Percentiles rank a stretch among this genome's conserved stretches.
phyloP scores from a whole-genome alignment of 2,797 vertebrate species.

The Manis crassicaudata region DNA sequence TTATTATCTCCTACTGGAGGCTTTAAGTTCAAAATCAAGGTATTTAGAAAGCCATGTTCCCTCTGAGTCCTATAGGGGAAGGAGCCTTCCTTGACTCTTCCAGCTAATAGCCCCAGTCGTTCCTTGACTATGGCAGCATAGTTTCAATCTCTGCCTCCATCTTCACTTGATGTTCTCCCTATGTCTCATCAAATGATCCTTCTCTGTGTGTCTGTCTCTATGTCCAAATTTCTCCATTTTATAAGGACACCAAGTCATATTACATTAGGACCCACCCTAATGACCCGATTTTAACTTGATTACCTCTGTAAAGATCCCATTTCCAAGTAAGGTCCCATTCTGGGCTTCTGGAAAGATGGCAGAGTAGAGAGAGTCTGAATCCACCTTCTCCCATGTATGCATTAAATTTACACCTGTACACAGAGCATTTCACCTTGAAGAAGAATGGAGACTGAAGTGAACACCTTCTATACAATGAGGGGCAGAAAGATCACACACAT shows the following conservation, averaged over 20 bases:
- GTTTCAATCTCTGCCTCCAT: neutral
- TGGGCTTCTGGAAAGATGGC: neutral
- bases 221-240: conserved; percentile 2
- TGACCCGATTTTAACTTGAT: neutral
- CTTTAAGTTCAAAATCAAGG: neutral
- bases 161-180: neutral
- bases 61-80: neutral
- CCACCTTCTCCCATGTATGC: too few species aligned
- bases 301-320: neutral
- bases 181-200: neutral
- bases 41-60: neutral
- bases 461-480: too few species aligned
- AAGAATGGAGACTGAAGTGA: too few species aligned
- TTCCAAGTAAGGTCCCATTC: neutral
- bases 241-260: neutral
- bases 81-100: neutral
- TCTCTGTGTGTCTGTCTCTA: neutral
- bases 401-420: too few species aligned
- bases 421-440: too few species aligned
- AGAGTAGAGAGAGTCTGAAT: too few species aligned
- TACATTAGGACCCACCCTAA: neutral
- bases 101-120: neutral
- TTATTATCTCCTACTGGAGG: neutral
- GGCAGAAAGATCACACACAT: too few species aligned
- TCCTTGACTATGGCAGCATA: neutral